These are phyloP conservation scores for Morone saxatilis DNA, from an alignment of 2,113 vertebrate species.

Conservation along the genomic window DNA sequence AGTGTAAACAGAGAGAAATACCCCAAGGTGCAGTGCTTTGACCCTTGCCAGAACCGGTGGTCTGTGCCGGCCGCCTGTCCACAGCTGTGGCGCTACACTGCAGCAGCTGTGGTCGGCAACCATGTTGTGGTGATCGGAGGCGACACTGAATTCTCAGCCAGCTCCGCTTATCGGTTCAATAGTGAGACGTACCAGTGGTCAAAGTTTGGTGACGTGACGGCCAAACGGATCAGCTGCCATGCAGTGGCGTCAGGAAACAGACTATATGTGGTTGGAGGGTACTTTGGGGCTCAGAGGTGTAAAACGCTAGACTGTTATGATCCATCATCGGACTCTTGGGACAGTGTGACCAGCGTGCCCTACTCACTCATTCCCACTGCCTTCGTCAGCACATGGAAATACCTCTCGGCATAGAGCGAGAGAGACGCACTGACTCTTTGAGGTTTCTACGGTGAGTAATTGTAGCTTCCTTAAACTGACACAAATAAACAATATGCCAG, in stretches of 20 bases:
- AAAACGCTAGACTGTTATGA: constrained; percentile 91
- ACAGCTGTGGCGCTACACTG: constrained; percentile 90
- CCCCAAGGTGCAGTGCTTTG: constrained; percentile 90
- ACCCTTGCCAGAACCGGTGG: constrained; percentile 88
- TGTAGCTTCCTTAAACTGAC: constrained; percentile 44
- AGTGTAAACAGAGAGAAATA: constrained; percentile 88
- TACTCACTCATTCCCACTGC: constrained; percentile 90
- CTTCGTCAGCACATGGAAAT: constrained; percentile 92
- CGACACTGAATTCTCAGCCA: constrained; percentile 89
- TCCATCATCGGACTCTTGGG: constrained; percentile 88
- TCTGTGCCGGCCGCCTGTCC: constrained; percentile 85
- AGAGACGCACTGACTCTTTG: neutral
- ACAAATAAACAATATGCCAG: constrained; percentile 40
- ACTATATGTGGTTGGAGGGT: constrained; percentile 89
- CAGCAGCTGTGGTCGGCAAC: constrained; percentile 86
- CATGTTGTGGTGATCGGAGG: constrained; percentile 88
- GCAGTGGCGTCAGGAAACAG: constrained; percentile 88
- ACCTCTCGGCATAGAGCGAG: constrained; percentile 84
- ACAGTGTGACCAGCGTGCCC: constrained; percentile 88
- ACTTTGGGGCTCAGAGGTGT: constrained; percentile 88
- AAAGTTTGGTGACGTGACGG: constrained; percentile 87
- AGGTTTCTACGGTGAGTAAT: constrained; percentile 75
- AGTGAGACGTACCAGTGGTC: constrained; percentile 91
- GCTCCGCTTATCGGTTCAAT: constrained; percentile 89
- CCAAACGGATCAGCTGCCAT: constrained; percentile 88